Evolutionary conservation across 2,888 invertebrate genomes (phyloP).

Genomic region (Sphecodes monilicornis): DNA sequence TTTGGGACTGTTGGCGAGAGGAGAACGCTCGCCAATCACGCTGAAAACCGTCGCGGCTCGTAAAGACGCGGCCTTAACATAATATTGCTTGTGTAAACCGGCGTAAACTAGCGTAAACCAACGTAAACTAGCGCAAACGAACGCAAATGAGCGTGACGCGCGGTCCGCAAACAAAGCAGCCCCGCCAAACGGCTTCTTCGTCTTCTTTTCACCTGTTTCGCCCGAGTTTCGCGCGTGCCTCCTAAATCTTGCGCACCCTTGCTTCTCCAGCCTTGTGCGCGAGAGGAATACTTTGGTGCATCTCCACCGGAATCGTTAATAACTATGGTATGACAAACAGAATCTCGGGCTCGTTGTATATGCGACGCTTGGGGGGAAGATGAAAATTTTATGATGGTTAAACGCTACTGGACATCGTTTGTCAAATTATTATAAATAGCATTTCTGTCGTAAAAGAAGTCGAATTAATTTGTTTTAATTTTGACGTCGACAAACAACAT

Average conservation of each 20-base stretch:
- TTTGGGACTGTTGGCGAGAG: conserved; percentile 20
- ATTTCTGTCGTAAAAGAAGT: too few species aligned
- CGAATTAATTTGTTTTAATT: too few species aligned
- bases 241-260: background rate
- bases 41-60: conserved; percentile 30
- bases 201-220: conserved; percentile 17
- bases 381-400: background rate
- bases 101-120: conserved; percentile 30
- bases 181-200: background rate
- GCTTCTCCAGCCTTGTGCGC: background rate
- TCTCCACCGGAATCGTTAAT: background rate
- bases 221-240: conserved; percentile 32
- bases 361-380: background rate
- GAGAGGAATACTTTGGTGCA: background rate
- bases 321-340: background rate
- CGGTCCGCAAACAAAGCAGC: conserved; percentile 27
- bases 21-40: conserved; percentile 34
- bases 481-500: too few species aligned
- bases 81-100: conserved; percentile 59
- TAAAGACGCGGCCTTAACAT: conserved; percentile 51
- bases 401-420: too few species aligned
- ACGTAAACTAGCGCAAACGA: background rate
- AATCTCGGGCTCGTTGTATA: background rate
- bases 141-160: conserved; percentile 62
- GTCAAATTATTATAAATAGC: too few species aligned